Evolutionary conservation across 1,140 invertebrate genomes (phyloP), one percentile per base, ranked within the genome.

Genomic region (Pseudoatta argentina): DNA sequence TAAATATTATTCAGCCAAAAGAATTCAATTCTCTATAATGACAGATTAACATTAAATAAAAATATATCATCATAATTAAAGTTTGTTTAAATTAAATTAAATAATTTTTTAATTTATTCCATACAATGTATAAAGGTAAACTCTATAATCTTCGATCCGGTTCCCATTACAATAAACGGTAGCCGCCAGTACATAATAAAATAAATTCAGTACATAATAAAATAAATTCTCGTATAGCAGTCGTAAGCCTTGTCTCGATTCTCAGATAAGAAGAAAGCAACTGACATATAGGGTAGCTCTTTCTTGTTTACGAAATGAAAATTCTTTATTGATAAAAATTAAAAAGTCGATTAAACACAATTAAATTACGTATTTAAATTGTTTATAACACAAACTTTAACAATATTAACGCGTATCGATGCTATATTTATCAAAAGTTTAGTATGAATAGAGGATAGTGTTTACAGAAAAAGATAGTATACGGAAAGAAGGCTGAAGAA

Each of bases 131-230:
- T 10, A 77, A 30, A 44, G 6, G 30, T 64, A n/a, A n/a, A 53
- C 34, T 53, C 89, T 24, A 75, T 89, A 85, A 89, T 66, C 24
- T 85, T 27, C 30, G 82, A 88, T 89, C 76, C 14, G 59, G 16
- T 57, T 78, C 53, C 66, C 48, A 88, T 90, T 90, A 81, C 55
- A 81, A 88, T 82, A 90, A 90, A 88, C 88, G 75, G 83, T 91
- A 91, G 88, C 69, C 83, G 39, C 82, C 61, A 90, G 44, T 92
- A 24, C 24, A 24, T 24, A 24, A 24, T 24, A 24, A 24, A 24
- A 24, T 24, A 92, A 92, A 92, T 92, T 79, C 78, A 90, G 18
- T 67, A 90, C 85, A 90, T 91, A 90, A 87, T 87, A 82, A 91
- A 91, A 92, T 90, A 92, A 91, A 92, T 92, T 75, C 27, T 91